These are phyloP conservation scores for Buathra laborator DNA, from an alignment of 2,888 invertebrate species.

Conservation along the genomic window DNA sequence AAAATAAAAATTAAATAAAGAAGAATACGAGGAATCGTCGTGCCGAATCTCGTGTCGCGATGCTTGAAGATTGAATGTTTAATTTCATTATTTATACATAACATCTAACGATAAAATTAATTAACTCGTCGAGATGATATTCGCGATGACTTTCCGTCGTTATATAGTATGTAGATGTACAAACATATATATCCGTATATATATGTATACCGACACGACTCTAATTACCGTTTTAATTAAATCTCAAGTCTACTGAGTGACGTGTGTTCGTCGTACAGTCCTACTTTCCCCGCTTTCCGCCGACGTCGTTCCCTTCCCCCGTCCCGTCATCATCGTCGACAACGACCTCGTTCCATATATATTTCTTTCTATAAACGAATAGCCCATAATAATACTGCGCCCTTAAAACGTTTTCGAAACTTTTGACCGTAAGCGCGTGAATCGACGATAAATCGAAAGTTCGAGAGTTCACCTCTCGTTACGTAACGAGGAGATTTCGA, in stretches of 20 bases:
- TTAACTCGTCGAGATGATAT: constrained; percentile 12
- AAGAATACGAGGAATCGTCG: not conserved
- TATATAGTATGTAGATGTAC: constrained; percentile 11
- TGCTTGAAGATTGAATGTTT: not conserved
- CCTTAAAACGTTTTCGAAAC: not conserved
- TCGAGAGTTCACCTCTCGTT: no score
- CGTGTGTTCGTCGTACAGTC: constrained; percentile 33
- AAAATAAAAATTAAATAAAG: not conserved
- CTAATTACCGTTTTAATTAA: constrained; percentile 57
- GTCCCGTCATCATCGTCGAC: constrained; percentile 16
- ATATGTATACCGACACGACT: constrained; percentile 24
- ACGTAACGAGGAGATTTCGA: no score
- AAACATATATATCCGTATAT: constrained; percentile 12
- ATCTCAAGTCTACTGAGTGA: constrained; percentile 46
- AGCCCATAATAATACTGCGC: not conserved
- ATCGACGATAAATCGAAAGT: not conserved
- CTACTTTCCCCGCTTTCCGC: not conserved
- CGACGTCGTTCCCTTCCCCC: not conserved
- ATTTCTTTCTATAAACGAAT: constrained; percentile 11
- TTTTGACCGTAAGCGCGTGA: not conserved
- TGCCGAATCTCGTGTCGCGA: not conserved
- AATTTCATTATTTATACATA: constrained; percentile 14
- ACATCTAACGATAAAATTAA: constrained; percentile 2
- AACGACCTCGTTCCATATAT: constrained; percentile 19
- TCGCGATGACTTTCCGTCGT: constrained; percentile 18